Base-by-base conservation (phyloP, 2,888 invertebrate species). In the Thysanoteuthis rhombus region DNA sequence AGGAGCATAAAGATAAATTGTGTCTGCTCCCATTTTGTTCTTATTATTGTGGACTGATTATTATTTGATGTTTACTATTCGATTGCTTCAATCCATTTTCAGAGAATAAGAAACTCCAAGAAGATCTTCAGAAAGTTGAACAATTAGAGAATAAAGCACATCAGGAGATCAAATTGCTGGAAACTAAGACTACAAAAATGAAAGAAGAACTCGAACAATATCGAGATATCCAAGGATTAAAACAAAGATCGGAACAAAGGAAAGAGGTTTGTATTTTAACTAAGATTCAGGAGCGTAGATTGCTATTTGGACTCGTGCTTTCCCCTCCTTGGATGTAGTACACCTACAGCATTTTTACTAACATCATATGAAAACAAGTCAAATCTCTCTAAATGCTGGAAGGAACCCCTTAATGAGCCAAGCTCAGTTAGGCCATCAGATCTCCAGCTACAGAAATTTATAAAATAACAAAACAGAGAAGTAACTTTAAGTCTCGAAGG, bases 81-180 rank as follows among this genome's bases (percentile, higher is more conserved):
- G 12, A 12, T 75, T 75, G 75, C n/a, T 12, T 93, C 28, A 25
- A 47, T 75, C n/a, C 8, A 93, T 28, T 93, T 93, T 10, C 95
- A 96, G 96, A 96, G 93, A 95, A 95, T 93, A 96, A 97, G 91
- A 97, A 97, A 94, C 96, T 97, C 42, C 96, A 96, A 93, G 96
- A 96, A 58, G 97, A 97, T 94, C 95, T 97, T 89, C 95, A 96
- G 94, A 97, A 97, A 97, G 97, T 98, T 52, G 98, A 98, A 95
- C 98, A 98, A 92, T 97, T 98, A 94, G 98, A 98, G 93, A 98
- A 98, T 93, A 98, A 98, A 96, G 98, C 98, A 39, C 97, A 97
- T 94, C 97, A 97, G 38, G 98, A 98, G 95, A 96, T 97, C 94
- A 97, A 96, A 38, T 96, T 97, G 75, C 95, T 98, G 93, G 97